Evolutionary conservation across 2,888 invertebrate species (phyloP).

Genomic region (Thereva nobilitata): DNA sequence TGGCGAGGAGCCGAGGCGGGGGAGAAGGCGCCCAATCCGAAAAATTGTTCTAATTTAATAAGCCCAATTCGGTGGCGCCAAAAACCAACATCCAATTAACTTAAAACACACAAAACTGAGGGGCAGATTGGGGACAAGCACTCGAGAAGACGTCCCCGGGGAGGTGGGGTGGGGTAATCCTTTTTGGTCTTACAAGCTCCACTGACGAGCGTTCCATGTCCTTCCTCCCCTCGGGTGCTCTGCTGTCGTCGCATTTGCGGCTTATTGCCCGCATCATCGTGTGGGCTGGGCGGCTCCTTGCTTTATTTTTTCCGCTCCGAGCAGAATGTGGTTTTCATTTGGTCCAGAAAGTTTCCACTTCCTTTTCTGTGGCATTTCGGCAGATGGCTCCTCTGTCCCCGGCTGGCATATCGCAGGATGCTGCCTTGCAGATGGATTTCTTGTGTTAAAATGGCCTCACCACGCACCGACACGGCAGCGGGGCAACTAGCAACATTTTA

Average conservation of each 20-base stretch:
- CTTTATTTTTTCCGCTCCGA: slow-evolving; percentile 1
- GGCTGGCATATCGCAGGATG: not conserved
- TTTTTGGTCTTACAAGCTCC: slow-evolving; percentile 36
- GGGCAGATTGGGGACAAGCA: slow-evolving; percentile 20
- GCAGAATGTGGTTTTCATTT: slow-evolving; percentile 18
- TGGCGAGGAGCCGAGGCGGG: slow-evolving; percentile 12
- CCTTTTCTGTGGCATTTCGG: slow-evolving; percentile 12
- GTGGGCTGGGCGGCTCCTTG: slow-evolving; percentile 5
- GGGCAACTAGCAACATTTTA: slow-evolving; percentile 36
- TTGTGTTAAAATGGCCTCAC: slow-evolving; percentile 37
- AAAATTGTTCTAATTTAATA: slow-evolving; percentile 42
- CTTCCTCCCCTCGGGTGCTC: slow-evolving; percentile 24
- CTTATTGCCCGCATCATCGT: slow-evolving; percentile 22
- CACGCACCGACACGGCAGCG: slow-evolving; percentile 37
- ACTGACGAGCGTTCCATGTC: slow-evolving; percentile 27
- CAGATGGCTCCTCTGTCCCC: slow-evolving; percentile 16
- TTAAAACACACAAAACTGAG: slow-evolving; percentile 40
- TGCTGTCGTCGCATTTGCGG: slow-evolving; percentile 34
- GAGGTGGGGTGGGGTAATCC: slow-evolving; percentile 30
- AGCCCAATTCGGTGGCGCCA: slow-evolving; percentile 42
- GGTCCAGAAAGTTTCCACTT: slow-evolving; percentile 11
- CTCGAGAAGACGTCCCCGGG: slow-evolving; percentile 4
- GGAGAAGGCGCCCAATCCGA: slow-evolving; percentile 32
- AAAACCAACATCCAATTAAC: slow-evolving; percentile 43
- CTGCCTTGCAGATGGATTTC: slow-evolving; percentile 40